Evolutionary conservation across 2,888 invertebrate genomes (phyloP), one percentile per base, ranked within the genome.

Genomic region (Glyphotaelius pellucidus): DNA sequence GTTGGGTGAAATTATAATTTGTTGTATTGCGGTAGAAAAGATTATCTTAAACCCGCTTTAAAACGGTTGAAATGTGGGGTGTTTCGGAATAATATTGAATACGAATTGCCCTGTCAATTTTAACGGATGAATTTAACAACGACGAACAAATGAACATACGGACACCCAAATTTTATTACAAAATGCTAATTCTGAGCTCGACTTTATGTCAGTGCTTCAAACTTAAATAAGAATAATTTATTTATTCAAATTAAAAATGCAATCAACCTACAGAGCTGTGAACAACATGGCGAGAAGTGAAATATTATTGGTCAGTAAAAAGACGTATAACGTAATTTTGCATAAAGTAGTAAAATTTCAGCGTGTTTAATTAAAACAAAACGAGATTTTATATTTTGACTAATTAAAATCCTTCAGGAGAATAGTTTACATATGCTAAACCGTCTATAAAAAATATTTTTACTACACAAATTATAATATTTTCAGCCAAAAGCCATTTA

Each of bases 191-290:
- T 31, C 25, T 25, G 67, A 67, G 67, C 67, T 67, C 67, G n/a
- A 67, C 25, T 67, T 67, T 67, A 67, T 67, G 67, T n/a, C 67
- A 67, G 67, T 67, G 25, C 25, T 67, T 67, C 25, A n/a, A 7
- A 67, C 25, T 67, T n/a, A 67, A 67, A 67, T 67, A 25, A 25
- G 67, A 67, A 84, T 84, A 15, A 84, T 84, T 84, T 25, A 38
- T 84, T 84, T 84, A 84, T 84, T 84, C 38, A 84, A 84, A 84
- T 84, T 35, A 35, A 35, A 35, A 84, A 84, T 32, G 84, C 19
- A 84, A 84, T 84, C 32, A 67, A 67, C 67, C 67, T 67, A 67
- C 38, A n/a, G 84, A 84, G 25, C 84, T 84, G 84, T 84, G 84
- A 84, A 84, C 84, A 25, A 31, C 38, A 32, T 84, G 38, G 25